Percentiles rank a stretch among this genome's conserved stretches.
Evolutionary conservation across 1,140 invertebrate genomes (phyloP).

Genomic region (Vanessa tameamea): DNA sequence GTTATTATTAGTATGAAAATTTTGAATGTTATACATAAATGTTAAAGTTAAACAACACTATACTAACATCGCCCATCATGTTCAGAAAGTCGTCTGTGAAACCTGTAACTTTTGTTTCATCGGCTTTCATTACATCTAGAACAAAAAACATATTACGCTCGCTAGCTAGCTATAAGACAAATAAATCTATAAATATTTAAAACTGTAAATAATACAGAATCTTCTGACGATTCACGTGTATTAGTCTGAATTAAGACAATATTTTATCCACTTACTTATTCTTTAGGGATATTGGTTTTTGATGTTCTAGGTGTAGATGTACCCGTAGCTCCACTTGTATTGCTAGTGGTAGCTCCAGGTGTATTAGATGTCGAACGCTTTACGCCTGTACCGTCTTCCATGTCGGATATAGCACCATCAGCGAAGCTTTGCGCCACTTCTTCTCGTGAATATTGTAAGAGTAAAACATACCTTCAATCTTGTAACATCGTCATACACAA

Average conservation of each 20-base stretch:
- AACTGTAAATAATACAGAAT: too few species aligned
- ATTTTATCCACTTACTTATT: conserved; percentile 33
- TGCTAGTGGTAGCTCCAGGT: conserved; percentile 26
- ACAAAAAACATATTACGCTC: conserved; percentile 30
- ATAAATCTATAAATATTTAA: background rate
- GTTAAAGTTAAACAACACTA: background rate
- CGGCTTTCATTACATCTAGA: conserved; percentile 53
- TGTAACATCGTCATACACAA: background rate
- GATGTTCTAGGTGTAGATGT: conserved; percentile 43
- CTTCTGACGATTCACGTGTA: background rate
- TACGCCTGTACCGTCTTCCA: conserved; percentile 1
- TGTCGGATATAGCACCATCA: conserved; percentile 26
- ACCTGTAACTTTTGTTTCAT: conserved; percentile 47
- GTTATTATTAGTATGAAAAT: conserved; percentile 9
- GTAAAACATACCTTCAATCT: conserved; percentile 42
- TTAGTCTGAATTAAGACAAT: conserved; percentile 5
- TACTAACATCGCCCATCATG: conserved; percentile 70
- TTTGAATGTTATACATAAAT: background rate
- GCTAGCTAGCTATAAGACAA: background rate
- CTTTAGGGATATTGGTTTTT: conserved; percentile 41
- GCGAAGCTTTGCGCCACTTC: conserved; percentile 57
- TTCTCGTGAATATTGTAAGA: conserved; percentile 45
- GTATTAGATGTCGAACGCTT: conserved; percentile 28
- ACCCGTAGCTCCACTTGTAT: conserved; percentile 26
- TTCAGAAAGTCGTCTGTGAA: conserved; percentile 67